A percentile compares a stretch with the other conserved stretches of the same genome.
Conservation (phyloP, 1,140 invertebrate species). For the Elymnias hypermnestra region DNA sequence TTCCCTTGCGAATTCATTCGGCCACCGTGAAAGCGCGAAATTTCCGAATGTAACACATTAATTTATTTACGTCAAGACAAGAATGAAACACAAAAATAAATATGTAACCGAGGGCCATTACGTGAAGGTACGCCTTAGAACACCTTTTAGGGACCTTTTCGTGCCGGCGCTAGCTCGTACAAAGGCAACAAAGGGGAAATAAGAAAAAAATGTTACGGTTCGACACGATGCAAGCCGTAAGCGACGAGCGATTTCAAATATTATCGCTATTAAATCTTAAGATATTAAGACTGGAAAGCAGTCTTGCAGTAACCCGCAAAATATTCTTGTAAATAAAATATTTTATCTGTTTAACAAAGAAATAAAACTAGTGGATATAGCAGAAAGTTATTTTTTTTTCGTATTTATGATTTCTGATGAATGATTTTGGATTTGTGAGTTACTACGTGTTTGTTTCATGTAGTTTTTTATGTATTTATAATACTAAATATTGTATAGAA, state of each 20-base stretch:
- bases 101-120: constrained; percentile 66
- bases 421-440: too few relatives aligned
- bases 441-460: too few relatives aligned
- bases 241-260: constrained; percentile 2
- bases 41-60: constrained; percentile 57
- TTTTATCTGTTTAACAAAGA: too few relatives aligned
- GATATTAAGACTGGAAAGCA: too few relatives aligned
- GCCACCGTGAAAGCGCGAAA: constrained; percentile 69
- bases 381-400: too few relatives aligned
- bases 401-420: too few relatives aligned
- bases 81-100: constrained; percentile 72
- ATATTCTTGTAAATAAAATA: too few relatives aligned
- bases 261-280: too few relatives aligned
- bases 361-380: too few relatives aligned
- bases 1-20: constrained; percentile 21
- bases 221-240: constrained; percentile 26
- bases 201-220: constrained; percentile 50
- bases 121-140: constrained; percentile 56
- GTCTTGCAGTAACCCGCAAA: too few relatives aligned
- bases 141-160: constrained; percentile 61
- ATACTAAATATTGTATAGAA: too few relatives aligned
- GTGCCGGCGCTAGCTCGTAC: constrained; percentile 69
- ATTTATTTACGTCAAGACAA: constrained; percentile 72
- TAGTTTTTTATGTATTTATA: too few relatives aligned
- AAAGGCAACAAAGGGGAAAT: constrained; percentile 69